Base-by-base conservation (phyloP, 2,888 invertebrate genomes). In the Proisotoma minuta region DNA sequence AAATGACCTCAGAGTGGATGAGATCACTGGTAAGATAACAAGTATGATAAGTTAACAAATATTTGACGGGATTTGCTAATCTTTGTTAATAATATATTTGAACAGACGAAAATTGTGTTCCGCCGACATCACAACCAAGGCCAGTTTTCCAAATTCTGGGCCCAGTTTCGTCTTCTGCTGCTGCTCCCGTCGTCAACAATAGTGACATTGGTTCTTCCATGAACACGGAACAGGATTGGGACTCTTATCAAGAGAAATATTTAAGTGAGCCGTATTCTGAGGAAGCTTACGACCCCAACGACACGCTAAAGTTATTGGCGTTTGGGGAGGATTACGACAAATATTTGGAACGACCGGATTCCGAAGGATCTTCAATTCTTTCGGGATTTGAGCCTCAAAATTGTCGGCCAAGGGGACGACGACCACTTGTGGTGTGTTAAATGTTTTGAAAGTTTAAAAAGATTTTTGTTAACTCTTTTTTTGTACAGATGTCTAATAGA, bases 161-260 rank as follows among this genome's bases (percentile, higher is more conserved):
- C 28, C 57, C 61, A 4, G 48, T 65, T 54, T 63, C 63, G 27
- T 53, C 27, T 40, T 56, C 60, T 34, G 58, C 54, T n/a, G 52
- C 60, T 57, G 50, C 66, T n/a, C 53, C 66, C n/a, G 53, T 59
- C 12, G 65, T 67, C 60, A 27, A 63, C 29, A 69, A 62, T 49
- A 73, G 69, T 60, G 73, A 73, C 47, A 70, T 67, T 39, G 59
- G 59, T 20, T 66, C 67, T 5, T 68, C 73, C 12, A 52, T 70
- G 57, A 69, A 70, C 43, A 71, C 71, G 3, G 73, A 72, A 27
- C 70, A 73, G 39, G 72, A 73, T 66, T 73, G 73, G 73, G 73
- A 73, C 49, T 69, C 69, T 63, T 73, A 73, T 62, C 73, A 73
- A 72, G 73, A 73, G 64, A 73, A 73, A 58, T 73, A 73, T 64